phyloP scores from a whole-genome alignment of 2,113 vertebrate genomes.

The Periophthalmodon schlosseri region DNA sequence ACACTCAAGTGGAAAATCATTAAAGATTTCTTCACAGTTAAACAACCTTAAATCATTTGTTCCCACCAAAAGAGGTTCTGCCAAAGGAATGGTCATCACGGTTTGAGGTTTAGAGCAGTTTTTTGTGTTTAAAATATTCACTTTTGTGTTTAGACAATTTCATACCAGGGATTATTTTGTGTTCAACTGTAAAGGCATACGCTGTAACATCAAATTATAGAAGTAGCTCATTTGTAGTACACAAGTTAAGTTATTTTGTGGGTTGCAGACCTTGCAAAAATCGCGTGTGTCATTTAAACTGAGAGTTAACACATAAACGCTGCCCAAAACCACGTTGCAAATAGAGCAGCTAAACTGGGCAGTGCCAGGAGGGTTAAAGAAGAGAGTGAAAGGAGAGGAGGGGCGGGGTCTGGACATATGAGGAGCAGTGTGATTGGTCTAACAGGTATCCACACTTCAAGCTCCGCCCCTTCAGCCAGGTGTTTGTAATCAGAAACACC shows the following conservation, averaged over 20 bases:
- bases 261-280: background rate
- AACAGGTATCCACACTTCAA: too few species aligned
- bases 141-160: background rate
- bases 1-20: constrained; percentile 47
- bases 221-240: background rate
- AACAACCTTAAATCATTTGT: constrained; percentile 33
- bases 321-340: too few species aligned
- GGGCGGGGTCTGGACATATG: too few species aligned
- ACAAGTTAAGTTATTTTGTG: background rate
- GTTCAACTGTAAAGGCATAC: background rate
- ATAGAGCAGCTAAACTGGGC: too few species aligned
- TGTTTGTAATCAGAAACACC: too few species aligned
- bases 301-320: too few species aligned
- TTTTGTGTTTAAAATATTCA: background rate
- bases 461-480: too few species aligned
- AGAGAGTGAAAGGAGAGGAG: too few species aligned
- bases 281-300: background rate
- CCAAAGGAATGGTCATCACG: constrained; percentile 5
- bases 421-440: too few species aligned
- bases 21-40: constrained; percentile 27
- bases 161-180: background rate
- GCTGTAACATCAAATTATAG: background rate
- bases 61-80: constrained; percentile 13
- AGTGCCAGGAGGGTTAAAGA: too few species aligned
- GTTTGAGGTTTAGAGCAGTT: background rate